These are phyloP conservation scores for Silurus glanis DNA, from an alignment of 2,113 vertebrate species.

Conservation along the genomic window DNA sequence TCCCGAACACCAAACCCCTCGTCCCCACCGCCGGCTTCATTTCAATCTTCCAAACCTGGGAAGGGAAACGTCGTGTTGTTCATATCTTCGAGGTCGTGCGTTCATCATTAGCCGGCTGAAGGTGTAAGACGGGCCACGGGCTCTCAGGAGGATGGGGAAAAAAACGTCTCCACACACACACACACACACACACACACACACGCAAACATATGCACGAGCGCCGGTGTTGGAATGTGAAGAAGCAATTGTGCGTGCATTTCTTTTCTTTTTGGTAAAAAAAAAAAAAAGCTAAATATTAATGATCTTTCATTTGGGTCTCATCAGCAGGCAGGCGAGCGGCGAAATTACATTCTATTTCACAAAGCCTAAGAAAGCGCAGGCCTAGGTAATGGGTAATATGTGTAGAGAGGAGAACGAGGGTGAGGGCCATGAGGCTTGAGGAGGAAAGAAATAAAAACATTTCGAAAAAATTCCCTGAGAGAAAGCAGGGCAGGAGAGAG, in stretches of 20 bases:
- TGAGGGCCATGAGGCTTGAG: constrained; percentile 51
- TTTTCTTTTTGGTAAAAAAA: constrained; percentile 39
- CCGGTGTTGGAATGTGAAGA: constrained; percentile 21
- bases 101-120: constrained; percentile 54
- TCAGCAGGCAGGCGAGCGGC: constrained; percentile 68
- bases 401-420: constrained; percentile 51
- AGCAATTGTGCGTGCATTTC: constrained; percentile 54
- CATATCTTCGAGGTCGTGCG: constrained; percentile 18
- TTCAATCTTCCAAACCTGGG: constrained; percentile 51
- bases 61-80: constrained; percentile 33
- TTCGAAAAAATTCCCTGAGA: constrained; percentile 46
- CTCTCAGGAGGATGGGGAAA: constrained; percentile 18
- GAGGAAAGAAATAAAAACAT: not conserved
- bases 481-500: constrained; percentile 48
- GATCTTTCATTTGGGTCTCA: constrained; percentile 75
- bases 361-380: constrained; percentile 74
- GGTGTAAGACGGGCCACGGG: constrained; percentile 44
- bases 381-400: constrained; percentile 80
- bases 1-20: constrained; percentile 5
- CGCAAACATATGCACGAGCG: not conserved
- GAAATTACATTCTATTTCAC: constrained; percentile 83
- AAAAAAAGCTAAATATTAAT: constrained; percentile 68
- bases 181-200: constrained; percentile 31
- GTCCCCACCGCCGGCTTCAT: constrained; percentile 45
- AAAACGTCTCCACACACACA: not conserved